Base-by-base conservation (phyloP, 2,113 vertebrate genomes). In the Salminus brasiliensis region DNA sequence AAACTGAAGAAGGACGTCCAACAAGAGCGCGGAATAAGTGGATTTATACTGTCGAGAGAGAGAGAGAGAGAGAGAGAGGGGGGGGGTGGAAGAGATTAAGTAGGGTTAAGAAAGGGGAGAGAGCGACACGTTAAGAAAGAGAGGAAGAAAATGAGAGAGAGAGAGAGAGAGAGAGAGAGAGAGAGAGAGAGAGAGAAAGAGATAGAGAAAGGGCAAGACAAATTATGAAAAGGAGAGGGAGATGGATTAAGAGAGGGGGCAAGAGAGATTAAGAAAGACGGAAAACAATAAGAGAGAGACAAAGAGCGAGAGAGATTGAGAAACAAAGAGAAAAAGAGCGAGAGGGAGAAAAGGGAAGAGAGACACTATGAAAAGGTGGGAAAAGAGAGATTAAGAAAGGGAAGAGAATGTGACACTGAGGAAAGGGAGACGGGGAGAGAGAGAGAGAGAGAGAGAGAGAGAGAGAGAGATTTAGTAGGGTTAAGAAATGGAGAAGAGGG, bases 1-100 rank as follows among this genome's bases (percentile, higher is more conserved):
- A 63, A 23, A n/a, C 49, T 23, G 36, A 57, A 29, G 25, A 29
- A 59, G 69, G 16, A 82, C 69, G 59, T 66, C 59, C 25, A 77
- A 47, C 65, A 70, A 65, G 66, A 81, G 52, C 47, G 69, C 53
- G n/a, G 68, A 72, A 47, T 72, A 78, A 73, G 70, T 41, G 23
- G 68, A 73, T 67, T 77, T 77, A 62, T 71, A 77, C 29, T 67
- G 47, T 79, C 45, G 55, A 52, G 43, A 76, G 55, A 16, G 32
- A 30, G 59, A 49, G 7, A 11, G 49, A 45, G 18, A n/a, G 2
- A 1, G 18, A 5, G 7, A 36, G 25, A 53, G 62, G 53, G 49
- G 49, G 11, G 7, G 9, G 13, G 29, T n/a, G n/a, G n/a, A n/a
- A n/a, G n/a, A n/a, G n/a, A n/a, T n/a, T n/a, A n/a, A n/a, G n/a